These are phyloP conservation scores for Tachyglossus aculeatus DNA, from an alignment of 2,797 vertebrate genomes.

Conservation along the genomic window DNA sequence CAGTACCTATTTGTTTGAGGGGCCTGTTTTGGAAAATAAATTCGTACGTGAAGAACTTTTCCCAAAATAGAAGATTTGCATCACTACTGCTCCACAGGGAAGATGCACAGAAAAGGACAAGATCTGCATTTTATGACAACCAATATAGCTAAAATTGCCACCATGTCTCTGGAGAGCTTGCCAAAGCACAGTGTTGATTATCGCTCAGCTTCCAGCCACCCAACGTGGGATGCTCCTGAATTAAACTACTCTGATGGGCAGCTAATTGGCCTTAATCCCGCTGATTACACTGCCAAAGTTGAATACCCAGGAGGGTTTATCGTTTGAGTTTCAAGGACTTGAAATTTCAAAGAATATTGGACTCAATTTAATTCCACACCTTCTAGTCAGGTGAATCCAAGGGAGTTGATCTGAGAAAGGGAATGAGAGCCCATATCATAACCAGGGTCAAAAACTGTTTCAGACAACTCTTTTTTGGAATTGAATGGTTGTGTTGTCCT, in stretches of 20 bases:
- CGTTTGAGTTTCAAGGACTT: constrained; percentile 12
- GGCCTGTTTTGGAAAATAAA: neutral
- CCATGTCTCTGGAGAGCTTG: neutral
- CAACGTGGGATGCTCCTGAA: constrained; percentile 21
- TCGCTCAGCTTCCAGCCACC: constrained; percentile 13
- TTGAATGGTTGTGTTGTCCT: no score
- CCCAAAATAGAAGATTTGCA: neutral
- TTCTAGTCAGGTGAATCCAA: no score
- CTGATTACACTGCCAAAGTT: neutral
- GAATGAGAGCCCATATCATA: no score
- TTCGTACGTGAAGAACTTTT: neutral
- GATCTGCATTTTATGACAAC: neutral
- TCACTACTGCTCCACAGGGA: neutral
- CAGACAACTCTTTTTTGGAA: no score
- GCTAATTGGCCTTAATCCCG: constrained; percentile 1
- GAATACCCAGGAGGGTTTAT: neutral
- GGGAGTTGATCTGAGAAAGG: no score
- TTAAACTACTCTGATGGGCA: constrained; percentile 17
- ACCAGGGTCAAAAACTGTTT: no score
- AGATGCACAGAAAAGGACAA: constrained; percentile 1
- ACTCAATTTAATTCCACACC: no score
- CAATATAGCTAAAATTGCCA: constrained; percentile 12
- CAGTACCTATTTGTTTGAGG: no score
- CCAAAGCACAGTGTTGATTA: constrained; percentile 37
- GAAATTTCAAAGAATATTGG: constrained; percentile 7